Evolutionary conservation across 2,888 invertebrate species (phyloP), one percentile per base, ranked within the genome.

Genomic region (Mimas tiliae): DNA sequence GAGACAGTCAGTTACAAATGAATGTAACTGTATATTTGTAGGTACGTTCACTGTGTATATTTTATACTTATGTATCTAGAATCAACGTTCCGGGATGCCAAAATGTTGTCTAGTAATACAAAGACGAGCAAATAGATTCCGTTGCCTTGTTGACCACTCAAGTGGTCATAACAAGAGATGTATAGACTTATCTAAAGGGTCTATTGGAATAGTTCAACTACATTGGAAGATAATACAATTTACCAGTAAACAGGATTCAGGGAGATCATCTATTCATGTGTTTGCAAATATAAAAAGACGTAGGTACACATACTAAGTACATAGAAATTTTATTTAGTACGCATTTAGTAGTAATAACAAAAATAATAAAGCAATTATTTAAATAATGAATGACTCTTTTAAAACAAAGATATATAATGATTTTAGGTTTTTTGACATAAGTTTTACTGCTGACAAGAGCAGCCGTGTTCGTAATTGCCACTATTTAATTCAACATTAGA

Each of bases 131-230:
- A 65, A 51, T 51, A 62, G 38, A 64, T 63, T 52, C 34, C 34
- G 68, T 65, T 67, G 70, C 72, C 72, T 68, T 73, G 74, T 74
- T 74, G 72, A 70, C 65, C 67, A 69, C 66, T 71, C 65, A 69
- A 72, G 73, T 72, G 70, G 69, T 58, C 63, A 71, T 71, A 70
- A 72, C 70, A 72, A 69, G 68, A 66, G 63, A 64, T 48, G 53
- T 47, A 66, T 63, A 63, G 47, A 63, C 48, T 65, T 65, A 38
- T 66, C 47, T 58, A 66, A 63, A 63, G 63, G 62, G 66, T 42
- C 48, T 51, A 51, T 63, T 27, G 51, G 48, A 52, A 66, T 66
- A 63, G 62, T 63, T 52, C 51, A 38, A 38, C 19, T 51, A 51
- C 51, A 38, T 64, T 64, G 63, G 58, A 42, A 42, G 58, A 58